Conservation (phyloP, 2,113 vertebrate genomes). For the Ceyx cyanopectus region DNA sequence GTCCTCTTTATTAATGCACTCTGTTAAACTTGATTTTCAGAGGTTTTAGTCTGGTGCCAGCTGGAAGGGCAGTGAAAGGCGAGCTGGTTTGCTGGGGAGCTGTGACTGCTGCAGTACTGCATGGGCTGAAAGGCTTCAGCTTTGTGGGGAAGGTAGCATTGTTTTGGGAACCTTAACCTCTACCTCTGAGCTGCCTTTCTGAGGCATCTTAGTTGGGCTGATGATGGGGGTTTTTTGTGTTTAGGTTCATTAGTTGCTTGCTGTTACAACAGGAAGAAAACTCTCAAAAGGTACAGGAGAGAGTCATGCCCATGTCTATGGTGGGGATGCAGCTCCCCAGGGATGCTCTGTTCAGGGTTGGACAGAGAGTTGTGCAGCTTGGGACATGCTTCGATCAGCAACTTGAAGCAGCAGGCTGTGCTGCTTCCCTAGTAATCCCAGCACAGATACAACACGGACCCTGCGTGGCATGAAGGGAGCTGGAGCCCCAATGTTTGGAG, state of each 20-base stretch:
- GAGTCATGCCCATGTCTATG: rapidly evolving
- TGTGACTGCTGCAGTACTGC: background rate
- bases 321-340: background rate
- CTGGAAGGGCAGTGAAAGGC: background rate
- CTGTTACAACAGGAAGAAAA: background rate
- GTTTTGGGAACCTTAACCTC: background rate
- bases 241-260: background rate
- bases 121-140: rapidly evolving
- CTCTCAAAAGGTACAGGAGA: background rate
- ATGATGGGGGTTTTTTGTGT: rapidly evolving
- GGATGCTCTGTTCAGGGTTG: background rate
- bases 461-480: background rate
- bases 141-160: rapidly evolving
- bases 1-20: background rate
- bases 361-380: background rate
- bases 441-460: rapidly evolving
- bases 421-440: background rate
- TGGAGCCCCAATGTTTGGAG: background rate
- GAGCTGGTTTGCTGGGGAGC: background rate
- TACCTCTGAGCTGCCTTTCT: background rate
- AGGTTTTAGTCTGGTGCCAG: background rate
- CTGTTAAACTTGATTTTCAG: rapidly evolving
- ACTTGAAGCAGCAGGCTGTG: background rate
- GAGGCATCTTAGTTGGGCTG: background rate
- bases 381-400: rapidly evolving